Evolutionary conservation across 1,140 invertebrate genomes (phyloP).

Genomic region (Odontomachus brunneus): DNA sequence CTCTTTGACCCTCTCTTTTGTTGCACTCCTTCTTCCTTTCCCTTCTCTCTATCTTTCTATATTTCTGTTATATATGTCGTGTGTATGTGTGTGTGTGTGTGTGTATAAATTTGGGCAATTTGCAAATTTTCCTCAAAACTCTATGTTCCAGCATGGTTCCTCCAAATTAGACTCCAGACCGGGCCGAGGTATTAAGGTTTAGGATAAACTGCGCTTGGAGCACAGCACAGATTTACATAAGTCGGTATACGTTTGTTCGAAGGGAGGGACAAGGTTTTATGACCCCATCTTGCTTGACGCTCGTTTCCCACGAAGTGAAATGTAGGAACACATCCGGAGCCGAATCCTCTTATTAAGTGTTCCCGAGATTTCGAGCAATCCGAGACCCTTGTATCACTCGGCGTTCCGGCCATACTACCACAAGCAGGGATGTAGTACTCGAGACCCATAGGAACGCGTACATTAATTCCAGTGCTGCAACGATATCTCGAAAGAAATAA

Average conservation of each 20-base stretch:
- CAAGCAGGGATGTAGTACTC: neutral
- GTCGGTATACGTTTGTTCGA: slow-evolving; percentile 59
- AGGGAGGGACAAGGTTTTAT: slow-evolving; percentile 51
- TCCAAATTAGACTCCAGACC: too few relatives aligned
- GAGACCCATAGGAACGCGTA: too few relatives aligned
- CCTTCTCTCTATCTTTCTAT: too few relatives aligned
- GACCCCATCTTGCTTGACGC: slow-evolving; percentile 14
- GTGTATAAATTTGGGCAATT: neutral
- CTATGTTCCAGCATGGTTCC: too few relatives aligned
- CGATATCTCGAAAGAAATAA: neutral
- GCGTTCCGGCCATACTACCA: neutral
- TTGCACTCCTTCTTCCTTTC: too few relatives aligned
- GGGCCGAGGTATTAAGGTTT: slow-evolving; percentile 24
- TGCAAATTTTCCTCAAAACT: slow-evolving; percentile 9
- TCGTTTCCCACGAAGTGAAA: slow-evolving; percentile 64
- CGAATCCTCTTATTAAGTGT: slow-evolving; percentile 50
- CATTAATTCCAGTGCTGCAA: neutral
- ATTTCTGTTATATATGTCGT: too few relatives aligned
- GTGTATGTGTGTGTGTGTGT: too few relatives aligned
- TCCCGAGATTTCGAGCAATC: slow-evolving; percentile 37
- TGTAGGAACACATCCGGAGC: slow-evolving; percentile 36
- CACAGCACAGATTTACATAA: slow-evolving; percentile 53
- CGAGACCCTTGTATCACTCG: slow-evolving; percentile 23
- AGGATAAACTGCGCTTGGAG: slow-evolving; percentile 3
- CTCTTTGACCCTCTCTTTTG: too few relatives aligned